phyloP scores from a whole-genome alignment of 2,113 vertebrate genomes.

The Labeo catla region DNA sequence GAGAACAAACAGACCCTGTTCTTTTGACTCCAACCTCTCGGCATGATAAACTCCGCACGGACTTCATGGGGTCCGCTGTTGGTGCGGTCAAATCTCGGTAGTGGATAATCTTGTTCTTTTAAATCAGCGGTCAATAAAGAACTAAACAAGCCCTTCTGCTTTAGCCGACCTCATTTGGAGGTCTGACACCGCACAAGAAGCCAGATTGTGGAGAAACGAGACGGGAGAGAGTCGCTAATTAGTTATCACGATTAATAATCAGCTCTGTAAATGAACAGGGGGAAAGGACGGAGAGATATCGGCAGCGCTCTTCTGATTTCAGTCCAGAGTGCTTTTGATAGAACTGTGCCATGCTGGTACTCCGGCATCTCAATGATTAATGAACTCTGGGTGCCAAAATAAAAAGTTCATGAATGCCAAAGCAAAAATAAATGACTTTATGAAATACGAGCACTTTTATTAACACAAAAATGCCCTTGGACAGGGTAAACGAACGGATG shows the following conservation, averaged over 20 bases:
- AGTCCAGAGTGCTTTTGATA: conserved; percentile 39
- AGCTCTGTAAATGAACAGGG: conserved; percentile 36
- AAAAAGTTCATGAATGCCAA: conserved; percentile 40
- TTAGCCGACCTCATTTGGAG: conserved; percentile 1
- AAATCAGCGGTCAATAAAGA: conserved; percentile 17
- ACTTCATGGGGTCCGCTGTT: not conserved
- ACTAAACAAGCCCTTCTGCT: not conserved
- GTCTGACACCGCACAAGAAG: conserved; percentile 34
- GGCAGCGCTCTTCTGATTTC: conserved; percentile 20
- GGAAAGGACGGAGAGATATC: conserved; percentile 24
- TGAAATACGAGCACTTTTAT: conserved; percentile 44
- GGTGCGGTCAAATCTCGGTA: not conserved
- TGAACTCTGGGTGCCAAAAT: conserved; percentile 45
- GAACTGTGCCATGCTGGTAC: conserved; percentile 35
- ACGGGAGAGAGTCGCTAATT: conserved; percentile 21
- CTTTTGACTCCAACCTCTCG: not conserved
- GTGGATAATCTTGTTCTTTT: conserved; percentile 14
- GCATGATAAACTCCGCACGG: not conserved
- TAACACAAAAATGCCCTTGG: not conserved
- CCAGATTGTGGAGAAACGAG: conserved; percentile 3
- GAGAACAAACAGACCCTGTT: not conserved
- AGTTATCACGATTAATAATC: conserved; percentile 52
- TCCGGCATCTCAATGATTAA: conserved; percentile 53
- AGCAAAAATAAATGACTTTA: conserved; percentile 20
- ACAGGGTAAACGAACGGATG: not conserved